Conservation (phyloP, 2,113 vertebrate species). For the Melanotaenia duboulayi region DNA sequence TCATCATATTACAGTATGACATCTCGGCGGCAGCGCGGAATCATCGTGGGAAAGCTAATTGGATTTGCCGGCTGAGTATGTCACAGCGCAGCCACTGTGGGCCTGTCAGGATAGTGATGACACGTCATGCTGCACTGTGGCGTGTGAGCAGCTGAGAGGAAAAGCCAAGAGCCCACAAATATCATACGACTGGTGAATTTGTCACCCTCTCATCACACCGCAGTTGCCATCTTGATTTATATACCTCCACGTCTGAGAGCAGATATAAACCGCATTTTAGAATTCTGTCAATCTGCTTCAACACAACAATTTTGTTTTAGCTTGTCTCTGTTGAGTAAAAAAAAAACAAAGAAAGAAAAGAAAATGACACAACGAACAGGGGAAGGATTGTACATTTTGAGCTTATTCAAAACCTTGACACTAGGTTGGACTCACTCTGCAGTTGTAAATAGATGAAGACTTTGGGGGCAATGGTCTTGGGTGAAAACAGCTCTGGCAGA, state of each 20-base stretch:
- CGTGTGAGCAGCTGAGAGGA: conserved; percentile 61
- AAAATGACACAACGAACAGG: conserved; percentile 49
- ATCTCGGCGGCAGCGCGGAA: conserved; percentile 49
- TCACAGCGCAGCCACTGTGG: conserved; percentile 42
- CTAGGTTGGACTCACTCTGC: conserved; percentile 50
- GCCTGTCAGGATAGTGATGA: conserved; percentile 64
- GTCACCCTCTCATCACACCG: conserved; percentile 67
- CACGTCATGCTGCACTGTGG: conserved; percentile 62
- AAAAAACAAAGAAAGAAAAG: conserved; percentile 30
- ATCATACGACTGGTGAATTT: conserved; percentile 73
- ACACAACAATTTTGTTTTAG: conserved; percentile 33
- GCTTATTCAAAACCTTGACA: conserved; percentile 59
- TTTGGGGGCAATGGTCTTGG: conserved; percentile 52
- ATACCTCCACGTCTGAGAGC: conserved; percentile 8
- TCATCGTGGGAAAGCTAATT: conserved; percentile 75
- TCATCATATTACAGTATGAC: conserved; percentile 71
- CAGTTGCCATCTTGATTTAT: conserved; percentile 70
- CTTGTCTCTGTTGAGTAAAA: conserved; percentile 18
- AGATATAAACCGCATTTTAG: conserved; percentile 19
- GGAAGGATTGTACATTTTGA: conserved; percentile 57
- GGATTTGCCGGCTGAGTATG: conserved; percentile 67
- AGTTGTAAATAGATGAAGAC: conserved; percentile 66
- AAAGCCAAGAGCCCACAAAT: conserved; percentile 57
- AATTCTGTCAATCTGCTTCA: conserved; percentile 24
- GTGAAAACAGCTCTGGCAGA: conserved; percentile 68